Evolutionary conservation across 30 jellyfish, hydroid and myxozoan species (phyloP), one percentile per base, ranked within the genome.

Genomic region (Catostylus mosaicus): DNA sequence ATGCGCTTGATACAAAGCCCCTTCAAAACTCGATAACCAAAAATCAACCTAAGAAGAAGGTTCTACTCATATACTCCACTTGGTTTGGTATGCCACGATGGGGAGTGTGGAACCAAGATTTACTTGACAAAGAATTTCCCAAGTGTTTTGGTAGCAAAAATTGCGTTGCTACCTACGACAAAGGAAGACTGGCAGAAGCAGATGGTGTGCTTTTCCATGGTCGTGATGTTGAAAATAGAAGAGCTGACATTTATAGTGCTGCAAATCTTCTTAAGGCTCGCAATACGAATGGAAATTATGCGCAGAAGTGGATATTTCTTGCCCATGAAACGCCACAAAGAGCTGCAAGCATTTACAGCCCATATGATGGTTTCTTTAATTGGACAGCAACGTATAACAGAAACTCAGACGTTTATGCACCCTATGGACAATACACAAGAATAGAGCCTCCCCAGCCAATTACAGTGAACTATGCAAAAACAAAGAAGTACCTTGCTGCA

Each of bases 311-410:
- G 82, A 57, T 79, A 24, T 65, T 79, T 29, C 48, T 79, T 12
- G 48, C 68, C 27, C 82, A 79, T 64, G 90, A 79, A 34, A 79
- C 51, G 34, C 83, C 90, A 7, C 48, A 30, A 1, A 38, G 24
- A 36, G 76, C 45, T 43, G 9, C 19, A 19, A 48, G 40, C 0
- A 47, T 63, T 12, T 79, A 79, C 34, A 0, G n/a, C 22, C 73
- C 46, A 1, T 79, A 27, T 32, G 77, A 79, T 63, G 76, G 82
- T 6, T 3, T 79, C 12, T 79, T 65, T 40, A 79, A 63, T 50
- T 64, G 82, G 90, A 79, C 90, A 35, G 74, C 90, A 26, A 79
- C 82, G 8, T 79, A 24, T 51, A 34, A 30, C 45, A 60, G 68
- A 23, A 18, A 50, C 11, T 79, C 90, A 4, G 90, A 79, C 30